Evolutionary conservation across 2,113 vertebrate genomes (phyloP).

Genomic region (Forbesichthys agassizii): DNA sequence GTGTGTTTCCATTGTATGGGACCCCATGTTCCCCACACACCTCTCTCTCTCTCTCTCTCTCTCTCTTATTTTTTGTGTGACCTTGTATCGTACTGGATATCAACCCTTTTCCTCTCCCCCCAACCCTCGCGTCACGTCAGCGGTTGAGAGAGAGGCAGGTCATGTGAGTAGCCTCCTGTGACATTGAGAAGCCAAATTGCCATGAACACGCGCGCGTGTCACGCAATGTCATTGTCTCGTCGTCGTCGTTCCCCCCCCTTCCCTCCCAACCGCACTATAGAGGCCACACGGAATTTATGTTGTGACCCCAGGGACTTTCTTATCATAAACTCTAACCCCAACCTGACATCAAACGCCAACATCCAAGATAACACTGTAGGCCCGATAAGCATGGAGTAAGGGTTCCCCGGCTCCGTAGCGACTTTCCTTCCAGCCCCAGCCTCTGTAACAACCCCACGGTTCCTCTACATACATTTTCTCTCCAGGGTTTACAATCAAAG

Average conservation of each 20-base stretch:
- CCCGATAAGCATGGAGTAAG: constrained; percentile 50
- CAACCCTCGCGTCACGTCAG: constrained; percentile 48
- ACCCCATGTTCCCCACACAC: constrained; percentile 41
- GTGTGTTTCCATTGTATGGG: constrained; percentile 36
- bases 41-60: constrained; percentile 7
- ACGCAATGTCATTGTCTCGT: constrained; percentile 43
- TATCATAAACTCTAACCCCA: constrained; percentile 81
- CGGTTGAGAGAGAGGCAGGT: constrained; percentile 71
- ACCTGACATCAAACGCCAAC: constrained; percentile 66
- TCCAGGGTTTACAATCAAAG: not conserved
- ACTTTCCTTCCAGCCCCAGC: not conserved
- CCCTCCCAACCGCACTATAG: constrained; percentile 48
- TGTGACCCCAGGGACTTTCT: constrained; percentile 76
- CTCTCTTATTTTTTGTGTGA: not conserved
- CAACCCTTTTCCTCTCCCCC: constrained; percentile 6
- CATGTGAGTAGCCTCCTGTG: constrained; percentile 70
- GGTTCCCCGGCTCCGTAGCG: constrained; percentile 32
- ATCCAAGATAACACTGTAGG: constrained; percentile 71
- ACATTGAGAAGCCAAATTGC: constrained; percentile 74
- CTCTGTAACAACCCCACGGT: not conserved
- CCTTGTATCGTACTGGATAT: not conserved
- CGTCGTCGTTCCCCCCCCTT: constrained; percentile 51
- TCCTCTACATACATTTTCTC: constrained; percentile 1
- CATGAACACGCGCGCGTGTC: constrained; percentile 42
- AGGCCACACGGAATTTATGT: constrained; percentile 77